These are phyloP conservation scores for Gallinago solitaria DNA, from an alignment of 2,797 vertebrate species.

Conservation along the genomic window DNA sequence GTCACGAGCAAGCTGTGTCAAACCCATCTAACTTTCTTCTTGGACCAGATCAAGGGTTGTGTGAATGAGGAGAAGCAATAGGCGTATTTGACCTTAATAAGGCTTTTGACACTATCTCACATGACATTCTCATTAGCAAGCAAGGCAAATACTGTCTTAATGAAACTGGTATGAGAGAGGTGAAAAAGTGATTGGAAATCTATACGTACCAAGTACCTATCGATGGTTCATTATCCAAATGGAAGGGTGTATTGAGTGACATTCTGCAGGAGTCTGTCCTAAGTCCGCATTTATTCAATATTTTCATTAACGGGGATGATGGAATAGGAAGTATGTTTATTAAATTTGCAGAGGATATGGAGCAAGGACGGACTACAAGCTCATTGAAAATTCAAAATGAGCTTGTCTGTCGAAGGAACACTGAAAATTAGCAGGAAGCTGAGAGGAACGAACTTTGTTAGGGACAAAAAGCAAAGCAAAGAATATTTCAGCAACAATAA, in stretches of 20 bases:
- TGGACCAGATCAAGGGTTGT: not conserved
- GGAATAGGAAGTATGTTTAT: constrained; percentile 54
- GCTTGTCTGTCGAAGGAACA: not conserved
- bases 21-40: not conserved
- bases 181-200: constrained; percentile 63
- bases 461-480: not conserved
- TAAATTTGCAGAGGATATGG: constrained; percentile 61
- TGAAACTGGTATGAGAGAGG: not conserved
- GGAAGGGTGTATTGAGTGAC: constrained; percentile 59
- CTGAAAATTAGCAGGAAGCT: constrained; percentile 23
- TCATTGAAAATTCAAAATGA: constrained; percentile 49
- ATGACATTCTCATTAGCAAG: constrained; percentile 18
- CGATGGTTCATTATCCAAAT: constrained; percentile 59
- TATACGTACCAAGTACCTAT: constrained; percentile 34
- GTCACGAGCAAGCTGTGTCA: not conserved
- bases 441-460: not conserved
- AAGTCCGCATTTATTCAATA: constrained; percentile 62
- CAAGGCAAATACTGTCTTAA: not conserved
- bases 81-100: constrained; percentile 24
- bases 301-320: constrained; percentile 51
- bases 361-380: not conserved
- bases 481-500: not conserved
- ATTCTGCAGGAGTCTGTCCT: constrained; percentile 54
- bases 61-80: not conserved
- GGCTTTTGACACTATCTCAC: not conserved